phyloP scores from a whole-genome alignment of 1,140 invertebrate genomes.

The Rhysida immarginata region DNA sequence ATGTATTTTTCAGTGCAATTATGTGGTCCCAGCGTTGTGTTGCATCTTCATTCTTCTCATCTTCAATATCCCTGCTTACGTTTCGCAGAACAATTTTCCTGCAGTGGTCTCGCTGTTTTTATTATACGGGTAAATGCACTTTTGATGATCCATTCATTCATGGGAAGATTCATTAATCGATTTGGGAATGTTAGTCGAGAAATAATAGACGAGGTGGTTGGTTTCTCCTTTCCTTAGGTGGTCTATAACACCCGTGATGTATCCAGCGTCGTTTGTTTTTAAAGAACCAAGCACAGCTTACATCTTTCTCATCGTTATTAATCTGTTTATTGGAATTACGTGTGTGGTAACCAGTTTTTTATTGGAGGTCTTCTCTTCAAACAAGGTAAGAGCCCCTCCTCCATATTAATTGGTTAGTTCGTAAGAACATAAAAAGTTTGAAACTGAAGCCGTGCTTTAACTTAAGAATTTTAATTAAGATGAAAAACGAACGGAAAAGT shows the following conservation, averaged over 20 bases:
- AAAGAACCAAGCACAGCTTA: slow-evolving; percentile 28
- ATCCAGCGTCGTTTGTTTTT: slow-evolving; percentile 27
- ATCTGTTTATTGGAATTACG: slow-evolving; percentile 36
- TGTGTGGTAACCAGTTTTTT: no score
- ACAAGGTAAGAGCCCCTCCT: no score
- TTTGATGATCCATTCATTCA: no score
- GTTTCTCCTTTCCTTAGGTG: no score
- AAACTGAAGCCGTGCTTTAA: no score
- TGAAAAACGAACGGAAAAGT: no score
- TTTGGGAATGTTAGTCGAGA: background rate
- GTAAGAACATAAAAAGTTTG: no score
- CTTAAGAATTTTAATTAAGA: no score
- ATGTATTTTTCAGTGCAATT: slow-evolving; percentile 23
- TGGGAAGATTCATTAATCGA: slow-evolving; percentile 4
- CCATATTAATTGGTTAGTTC: no score
- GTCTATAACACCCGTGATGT: slow-evolving; percentile 30
- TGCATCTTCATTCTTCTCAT: no score
- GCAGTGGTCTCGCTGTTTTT: slow-evolving; percentile 18
- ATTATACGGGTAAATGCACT: slow-evolving; percentile 25
- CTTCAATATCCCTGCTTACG: slow-evolving; percentile 25
- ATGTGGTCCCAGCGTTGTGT: no score
- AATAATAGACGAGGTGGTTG: slow-evolving; percentile 11
- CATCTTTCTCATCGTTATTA: slow-evolving; percentile 31
- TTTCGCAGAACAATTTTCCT: slow-evolving; percentile 17
- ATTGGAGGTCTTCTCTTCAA: no score